A percentile compares a stretch with the other conserved stretches of the same genome.
phyloP scores from a whole-genome alignment of 2,797 vertebrate species.

The Acomys russatus region DNA sequence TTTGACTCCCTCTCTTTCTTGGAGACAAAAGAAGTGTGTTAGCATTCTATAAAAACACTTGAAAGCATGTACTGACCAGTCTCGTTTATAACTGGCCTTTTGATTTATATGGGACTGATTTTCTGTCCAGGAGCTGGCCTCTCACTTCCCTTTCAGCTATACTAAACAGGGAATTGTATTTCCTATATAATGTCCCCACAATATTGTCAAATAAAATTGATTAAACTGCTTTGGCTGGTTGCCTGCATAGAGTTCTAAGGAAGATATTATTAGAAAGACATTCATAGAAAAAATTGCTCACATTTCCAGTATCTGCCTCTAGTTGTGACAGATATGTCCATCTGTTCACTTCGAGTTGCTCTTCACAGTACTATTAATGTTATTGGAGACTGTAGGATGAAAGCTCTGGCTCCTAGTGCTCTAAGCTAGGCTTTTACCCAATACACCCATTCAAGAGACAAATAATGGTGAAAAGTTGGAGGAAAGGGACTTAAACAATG shows the following conservation, averaged over 20 bases:
- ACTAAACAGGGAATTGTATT: not conserved
- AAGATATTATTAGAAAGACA: not conserved
- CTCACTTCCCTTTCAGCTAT: not conserved
- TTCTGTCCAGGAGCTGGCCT: not conserved
- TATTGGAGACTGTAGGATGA: not conserved
- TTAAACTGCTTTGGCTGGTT: not conserved
- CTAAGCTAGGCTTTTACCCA: not conserved
- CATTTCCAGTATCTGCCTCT: not conserved
- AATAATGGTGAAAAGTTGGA: not conserved
- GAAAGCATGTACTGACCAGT: not conserved
- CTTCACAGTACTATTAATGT: not conserved
- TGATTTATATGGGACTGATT: not conserved
- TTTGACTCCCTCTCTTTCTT: not conserved
- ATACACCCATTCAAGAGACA: not conserved
- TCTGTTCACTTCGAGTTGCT: not conserved
- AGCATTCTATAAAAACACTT: not conserved
- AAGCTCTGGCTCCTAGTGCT: not conserved
- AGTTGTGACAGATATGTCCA: not conserved
- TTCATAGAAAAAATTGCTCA: not conserved
- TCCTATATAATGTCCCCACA: not conserved
- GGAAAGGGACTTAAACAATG: not conserved
- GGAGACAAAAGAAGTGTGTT: not conserved
- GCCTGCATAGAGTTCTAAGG: not conserved
- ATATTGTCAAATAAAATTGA: not conserved
- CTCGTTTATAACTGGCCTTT: not conserved